Evolutionary conservation across 2,113 vertebrate species (phyloP).

Genomic region (Mystacornis crossleyi): DNA sequence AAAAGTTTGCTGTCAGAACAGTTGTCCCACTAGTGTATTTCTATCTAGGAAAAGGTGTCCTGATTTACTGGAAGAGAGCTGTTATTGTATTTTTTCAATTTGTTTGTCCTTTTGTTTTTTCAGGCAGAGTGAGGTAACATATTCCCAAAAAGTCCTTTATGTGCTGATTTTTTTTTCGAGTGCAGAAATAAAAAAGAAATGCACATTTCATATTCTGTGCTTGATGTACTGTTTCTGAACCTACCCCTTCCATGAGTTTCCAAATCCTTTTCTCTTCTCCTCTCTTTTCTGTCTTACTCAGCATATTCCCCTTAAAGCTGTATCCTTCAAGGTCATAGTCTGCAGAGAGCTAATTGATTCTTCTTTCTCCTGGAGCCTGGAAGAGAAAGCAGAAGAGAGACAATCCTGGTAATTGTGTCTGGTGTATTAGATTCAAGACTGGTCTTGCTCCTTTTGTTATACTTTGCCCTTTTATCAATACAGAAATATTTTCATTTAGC

Average conservation of each 20-base stretch:
- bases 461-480: slow-evolving; percentile 19
- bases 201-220: not conserved
- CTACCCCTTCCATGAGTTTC: not conserved
- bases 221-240: slow-evolving; percentile 1
- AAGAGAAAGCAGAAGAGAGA: slow-evolving; percentile 76
- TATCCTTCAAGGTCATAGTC: slow-evolving; percentile 93
- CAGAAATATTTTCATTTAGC: not conserved
- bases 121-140: not conserved
- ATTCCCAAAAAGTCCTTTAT: slow-evolving; percentile 24
- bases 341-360: slow-evolving; percentile 90
- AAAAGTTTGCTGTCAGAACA: no score
- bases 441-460: not conserved
- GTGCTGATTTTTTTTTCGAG: not conserved
- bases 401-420: slow-evolving; percentile 80
- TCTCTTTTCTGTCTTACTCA: slow-evolving; percentile 62
- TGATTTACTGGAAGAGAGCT: no score
- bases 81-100: no score
- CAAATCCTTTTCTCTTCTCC: slow-evolving; percentile 1
- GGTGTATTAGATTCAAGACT: slow-evolving; percentile 59
- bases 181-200: not conserved
- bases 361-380: slow-evolving; percentile 76
- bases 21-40: no score
- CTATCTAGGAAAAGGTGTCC: no score
- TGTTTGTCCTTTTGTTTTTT: not conserved
- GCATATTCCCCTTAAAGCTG: slow-evolving; percentile 69